Evolutionary conservation across 1,140 invertebrate genomes (phyloP).

Genomic region (Ericerus pela): DNA sequence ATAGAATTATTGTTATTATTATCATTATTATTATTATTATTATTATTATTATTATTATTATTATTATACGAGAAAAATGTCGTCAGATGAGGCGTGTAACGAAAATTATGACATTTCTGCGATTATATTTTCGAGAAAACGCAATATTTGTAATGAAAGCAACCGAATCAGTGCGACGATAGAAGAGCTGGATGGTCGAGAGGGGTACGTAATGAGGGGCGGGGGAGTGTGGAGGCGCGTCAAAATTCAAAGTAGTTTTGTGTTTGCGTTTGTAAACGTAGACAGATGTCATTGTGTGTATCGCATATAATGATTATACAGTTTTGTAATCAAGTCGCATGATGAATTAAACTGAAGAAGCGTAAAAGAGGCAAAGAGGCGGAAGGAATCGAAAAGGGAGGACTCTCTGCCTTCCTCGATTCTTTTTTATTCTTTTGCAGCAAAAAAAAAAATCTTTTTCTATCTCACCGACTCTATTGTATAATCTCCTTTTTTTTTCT

Average conservation of each 20-base stretch:
- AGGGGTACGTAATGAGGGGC: neutral
- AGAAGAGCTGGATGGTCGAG: too few species aligned
- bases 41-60: too few species aligned
- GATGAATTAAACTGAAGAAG: conserved; percentile 11
- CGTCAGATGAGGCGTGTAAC: neutral
- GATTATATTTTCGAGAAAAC: conserved; percentile 8
- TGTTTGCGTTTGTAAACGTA: conserved; percentile 8
- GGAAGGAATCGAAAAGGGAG: neutral
- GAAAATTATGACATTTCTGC: conserved; percentile 6
- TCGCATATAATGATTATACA: conserved; percentile 11
- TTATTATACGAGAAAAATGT: neutral
- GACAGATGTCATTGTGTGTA: conserved; percentile 11
- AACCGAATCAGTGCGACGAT: conserved; percentile 2
- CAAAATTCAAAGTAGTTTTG: conserved; percentile 10
- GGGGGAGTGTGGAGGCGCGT: neutral
- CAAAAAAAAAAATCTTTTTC: conserved; percentile 7
- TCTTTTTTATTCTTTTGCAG: conserved; percentile 9
- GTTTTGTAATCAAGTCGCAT: conserved; percentile 11
- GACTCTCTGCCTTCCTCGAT: conserved; percentile 5
- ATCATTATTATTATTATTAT: too few species aligned
- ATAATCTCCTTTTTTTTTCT: conserved; percentile 9
- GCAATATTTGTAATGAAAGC: conserved; percentile 10
- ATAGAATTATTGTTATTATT: too few species aligned
- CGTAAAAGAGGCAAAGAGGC: neutral
- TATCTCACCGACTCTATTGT: conserved; percentile 11